Conservation (phyloP, 64 coral and sea anemone genomes). For the Acropora yongei region DNA sequence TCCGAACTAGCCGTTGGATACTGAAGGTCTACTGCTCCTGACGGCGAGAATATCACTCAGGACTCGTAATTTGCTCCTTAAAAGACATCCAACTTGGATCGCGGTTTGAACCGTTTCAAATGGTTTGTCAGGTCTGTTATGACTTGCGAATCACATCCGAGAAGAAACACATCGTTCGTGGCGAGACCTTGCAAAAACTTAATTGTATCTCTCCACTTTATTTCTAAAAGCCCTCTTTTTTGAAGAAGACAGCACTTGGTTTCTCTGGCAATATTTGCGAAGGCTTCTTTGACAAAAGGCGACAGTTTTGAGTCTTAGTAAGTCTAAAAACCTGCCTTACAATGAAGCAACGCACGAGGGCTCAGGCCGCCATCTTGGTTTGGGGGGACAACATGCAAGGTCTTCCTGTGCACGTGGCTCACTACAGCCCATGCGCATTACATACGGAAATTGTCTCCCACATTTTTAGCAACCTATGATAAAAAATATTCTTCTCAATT, state of each 20-base stretch:
- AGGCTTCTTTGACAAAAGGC: neutral
- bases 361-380: neutral
- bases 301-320: neutral
- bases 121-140: constrained; percentile 61
- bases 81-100: constrained; percentile 86
- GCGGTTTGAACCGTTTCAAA: constrained; percentile 88
- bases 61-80: constrained; percentile 41
- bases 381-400: no score
- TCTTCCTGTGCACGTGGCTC: no score
- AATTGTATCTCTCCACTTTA: constrained; percentile 75
- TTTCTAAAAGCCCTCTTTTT: constrained; percentile 72
- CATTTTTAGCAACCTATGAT: no score
- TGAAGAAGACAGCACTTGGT: constrained; percentile 56
- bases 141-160: constrained; percentile 78
- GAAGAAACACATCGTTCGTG: constrained; percentile 88
- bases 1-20: constrained; percentile 3
- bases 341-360: neutral
- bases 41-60: constrained; percentile 71
- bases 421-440: no score
- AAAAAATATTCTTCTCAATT: no score
- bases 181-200: constrained; percentile 87
- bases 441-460: no score
- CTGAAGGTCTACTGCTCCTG: neutral
- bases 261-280: constrained; percentile 9
- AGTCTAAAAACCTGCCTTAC: neutral